These are phyloP conservation scores for Paragorgia papillata DNA, from an alignment of 92 coral and sea anemone species.

Conservation along the genomic window DNA sequence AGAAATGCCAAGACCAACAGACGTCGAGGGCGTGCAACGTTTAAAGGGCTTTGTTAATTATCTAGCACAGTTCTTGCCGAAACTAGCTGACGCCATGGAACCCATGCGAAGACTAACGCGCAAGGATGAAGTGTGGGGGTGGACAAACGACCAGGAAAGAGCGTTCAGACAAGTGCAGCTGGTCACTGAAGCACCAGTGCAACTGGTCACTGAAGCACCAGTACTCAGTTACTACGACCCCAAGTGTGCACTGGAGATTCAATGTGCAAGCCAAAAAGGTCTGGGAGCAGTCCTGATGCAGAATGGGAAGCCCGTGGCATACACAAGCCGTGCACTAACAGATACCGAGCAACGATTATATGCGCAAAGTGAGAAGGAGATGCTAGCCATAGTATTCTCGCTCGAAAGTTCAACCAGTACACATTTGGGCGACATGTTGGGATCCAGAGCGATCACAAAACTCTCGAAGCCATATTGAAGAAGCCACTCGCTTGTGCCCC, in stretches of 20 bases:
- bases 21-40: slow-evolving; percentile 48
- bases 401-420: no score
- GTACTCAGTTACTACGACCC: slow-evolving; percentile 15
- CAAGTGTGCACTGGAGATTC: slow-evolving; percentile 13
- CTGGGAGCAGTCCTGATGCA: slow-evolving; percentile 37
- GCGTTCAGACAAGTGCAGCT: slow-evolving; percentile 49
- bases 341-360: no score
- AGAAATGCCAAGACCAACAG: slow-evolving; percentile 56
- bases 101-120: slow-evolving; percentile 46
- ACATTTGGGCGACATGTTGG: no score
- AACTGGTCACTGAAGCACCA: slow-evolving; percentile 16
- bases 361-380: no score
- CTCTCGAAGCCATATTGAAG: no score
- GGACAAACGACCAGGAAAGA: slow-evolving; percentile 40
- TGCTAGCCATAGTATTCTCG: no score
- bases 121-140: slow-evolving; percentile 39
- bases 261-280: slow-evolving; percentile 27
- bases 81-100: slow-evolving; percentile 50
- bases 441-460: no score
- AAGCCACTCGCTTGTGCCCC: no score
- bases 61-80: slow-evolving; percentile 53
- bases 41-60: slow-evolving; percentile 51
- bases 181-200: no score
- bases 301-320: no score
- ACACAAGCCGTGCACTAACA: no score